These are phyloP conservation scores for Hippoglossus stenolepis DNA, from an alignment of 2,113 vertebrate genomes.

Conservation along the genomic window DNA sequence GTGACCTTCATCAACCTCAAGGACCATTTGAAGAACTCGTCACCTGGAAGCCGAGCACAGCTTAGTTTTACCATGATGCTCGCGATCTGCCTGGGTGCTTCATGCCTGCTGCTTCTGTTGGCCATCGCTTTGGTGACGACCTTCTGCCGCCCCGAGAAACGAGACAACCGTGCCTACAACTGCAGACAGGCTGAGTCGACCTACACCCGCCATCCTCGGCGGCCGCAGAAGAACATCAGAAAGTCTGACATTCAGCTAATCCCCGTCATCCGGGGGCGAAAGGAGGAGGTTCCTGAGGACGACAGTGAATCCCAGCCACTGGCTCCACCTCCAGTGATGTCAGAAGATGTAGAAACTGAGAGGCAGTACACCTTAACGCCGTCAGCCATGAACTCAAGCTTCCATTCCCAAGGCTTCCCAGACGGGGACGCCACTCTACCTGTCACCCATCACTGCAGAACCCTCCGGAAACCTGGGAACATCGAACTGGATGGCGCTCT, in stretches of 20 bases:
- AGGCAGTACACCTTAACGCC: slow-evolving; percentile 79
- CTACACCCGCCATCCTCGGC: slow-evolving; percentile 89
- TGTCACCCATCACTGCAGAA: slow-evolving; percentile 49
- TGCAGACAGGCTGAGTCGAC: slow-evolving; percentile 92
- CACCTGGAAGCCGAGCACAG: slow-evolving; percentile 67
- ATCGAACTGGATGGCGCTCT: slow-evolving; percentile 74
- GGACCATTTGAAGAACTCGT: slow-evolving; percentile 87
- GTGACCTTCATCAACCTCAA: slow-evolving; percentile 86
- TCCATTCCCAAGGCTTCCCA: slow-evolving; percentile 83
- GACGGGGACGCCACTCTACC: slow-evolving; percentile 56
- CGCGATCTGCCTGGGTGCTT: slow-evolving; percentile 83
- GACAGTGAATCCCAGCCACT: slow-evolving; percentile 63
- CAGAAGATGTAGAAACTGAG: slow-evolving; percentile 69
- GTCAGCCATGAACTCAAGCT: slow-evolving; percentile 84
- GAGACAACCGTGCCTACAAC: slow-evolving; percentile 92
- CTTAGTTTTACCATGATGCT: slow-evolving; percentile 85
- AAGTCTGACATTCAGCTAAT: slow-evolving; percentile 94
- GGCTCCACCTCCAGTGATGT: slow-evolving; percentile 23
- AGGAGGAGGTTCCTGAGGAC: slow-evolving; percentile 64
- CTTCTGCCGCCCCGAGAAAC: slow-evolving; percentile 87
- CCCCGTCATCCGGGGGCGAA: slow-evolving; percentile 85
- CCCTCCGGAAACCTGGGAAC: slow-evolving; percentile 77
- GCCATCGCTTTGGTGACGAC: slow-evolving; percentile 85
- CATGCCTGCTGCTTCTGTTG: slow-evolving; percentile 84
- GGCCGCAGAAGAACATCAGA: slow-evolving; percentile 91